Percentiles rank a stretch among this genome's conserved stretches.
Conservation (phyloP, 2,113 vertebrate genomes). For the Vimba vimba region DNA sequence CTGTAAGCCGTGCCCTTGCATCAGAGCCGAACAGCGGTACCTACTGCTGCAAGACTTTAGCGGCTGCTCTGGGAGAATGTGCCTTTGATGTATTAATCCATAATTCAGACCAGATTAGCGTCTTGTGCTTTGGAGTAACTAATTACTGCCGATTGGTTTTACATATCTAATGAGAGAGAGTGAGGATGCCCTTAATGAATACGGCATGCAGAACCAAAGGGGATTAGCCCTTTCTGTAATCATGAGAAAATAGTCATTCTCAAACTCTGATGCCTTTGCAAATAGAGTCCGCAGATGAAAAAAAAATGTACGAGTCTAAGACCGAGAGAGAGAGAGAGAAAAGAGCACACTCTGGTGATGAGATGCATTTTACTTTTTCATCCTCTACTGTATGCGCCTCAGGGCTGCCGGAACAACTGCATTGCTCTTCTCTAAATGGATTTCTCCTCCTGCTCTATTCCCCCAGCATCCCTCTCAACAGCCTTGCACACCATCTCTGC, state of each 20-base stretch:
- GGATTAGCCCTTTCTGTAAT: conserved; percentile 47
- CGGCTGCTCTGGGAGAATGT: conserved; percentile 34
- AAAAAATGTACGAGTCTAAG: background rate
- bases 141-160: conserved; percentile 55
- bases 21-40: background rate
- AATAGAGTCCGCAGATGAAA: conserved; percentile 4
- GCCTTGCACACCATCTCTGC: conserved; percentile 28
- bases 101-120: conserved; percentile 54
- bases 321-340: background rate
- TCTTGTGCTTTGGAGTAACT: conserved; percentile 42
- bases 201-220: conserved; percentile 32
- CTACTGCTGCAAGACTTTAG: conserved; percentile 42
- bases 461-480: background rate
- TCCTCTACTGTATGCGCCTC: conserved; percentile 44
- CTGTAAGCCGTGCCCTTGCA: conserved; percentile 2
- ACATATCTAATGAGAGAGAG: conserved; percentile 52
- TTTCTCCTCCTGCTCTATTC: conserved; percentile 37
- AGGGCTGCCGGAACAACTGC: conserved; percentile 38
- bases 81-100: conserved; percentile 54
- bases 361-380: conserved; percentile 46
- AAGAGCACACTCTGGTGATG: conserved; percentile 9
- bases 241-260: conserved; percentile 48
- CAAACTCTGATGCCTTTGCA: conserved; percentile 24
- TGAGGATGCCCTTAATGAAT: conserved; percentile 40
- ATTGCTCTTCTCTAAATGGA: conserved; percentile 42